Evolutionary conservation across 2,797 vertebrate species (phyloP).

Genomic region (Phoeniculus purpureus): DNA sequence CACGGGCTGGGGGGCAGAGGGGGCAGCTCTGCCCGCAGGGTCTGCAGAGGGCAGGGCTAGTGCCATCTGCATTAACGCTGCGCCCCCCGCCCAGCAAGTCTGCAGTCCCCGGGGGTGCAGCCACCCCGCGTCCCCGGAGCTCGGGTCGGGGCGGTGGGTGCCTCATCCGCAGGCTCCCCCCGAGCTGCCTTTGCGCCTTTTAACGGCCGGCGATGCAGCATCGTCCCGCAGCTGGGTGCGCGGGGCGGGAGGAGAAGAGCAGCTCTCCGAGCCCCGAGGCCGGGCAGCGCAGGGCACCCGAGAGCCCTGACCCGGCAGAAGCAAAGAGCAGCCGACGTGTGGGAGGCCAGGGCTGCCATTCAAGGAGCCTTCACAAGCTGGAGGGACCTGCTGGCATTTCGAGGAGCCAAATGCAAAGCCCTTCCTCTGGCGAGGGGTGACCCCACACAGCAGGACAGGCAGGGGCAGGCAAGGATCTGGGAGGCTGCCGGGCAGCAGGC

Average conservation of each 20-base stretch:
- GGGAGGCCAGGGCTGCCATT: neutral
- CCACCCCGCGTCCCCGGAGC: neutral
- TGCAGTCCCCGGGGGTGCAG: neutral
- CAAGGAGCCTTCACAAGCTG: neutral
- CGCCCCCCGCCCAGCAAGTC: neutral
- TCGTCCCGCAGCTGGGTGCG: neutral
- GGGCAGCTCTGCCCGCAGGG: fast-evolving
- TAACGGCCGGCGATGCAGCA: neutral
- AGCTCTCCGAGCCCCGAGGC: neutral
- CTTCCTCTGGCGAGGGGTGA: neutral
- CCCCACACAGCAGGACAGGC: fast-evolving
- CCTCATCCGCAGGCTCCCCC: too few relatives aligned
- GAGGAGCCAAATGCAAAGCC: neutral
- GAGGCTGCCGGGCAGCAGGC: neutral
- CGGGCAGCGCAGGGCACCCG: neutral
- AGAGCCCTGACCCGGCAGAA: neutral
- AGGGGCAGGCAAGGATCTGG: neutral
- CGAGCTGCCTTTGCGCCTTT: fast-evolving
- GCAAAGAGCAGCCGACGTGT: fast-evolving
- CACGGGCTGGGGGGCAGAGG: fast-evolving
- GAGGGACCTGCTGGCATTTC: neutral
- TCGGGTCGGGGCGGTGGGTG: fast-evolving
- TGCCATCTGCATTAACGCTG: fast-evolving
- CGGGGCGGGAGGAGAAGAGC: neutral
- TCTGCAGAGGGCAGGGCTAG: neutral